Conservation (phyloP, 2,888 invertebrate genomes). For the Spisula subtruncata region DNA sequence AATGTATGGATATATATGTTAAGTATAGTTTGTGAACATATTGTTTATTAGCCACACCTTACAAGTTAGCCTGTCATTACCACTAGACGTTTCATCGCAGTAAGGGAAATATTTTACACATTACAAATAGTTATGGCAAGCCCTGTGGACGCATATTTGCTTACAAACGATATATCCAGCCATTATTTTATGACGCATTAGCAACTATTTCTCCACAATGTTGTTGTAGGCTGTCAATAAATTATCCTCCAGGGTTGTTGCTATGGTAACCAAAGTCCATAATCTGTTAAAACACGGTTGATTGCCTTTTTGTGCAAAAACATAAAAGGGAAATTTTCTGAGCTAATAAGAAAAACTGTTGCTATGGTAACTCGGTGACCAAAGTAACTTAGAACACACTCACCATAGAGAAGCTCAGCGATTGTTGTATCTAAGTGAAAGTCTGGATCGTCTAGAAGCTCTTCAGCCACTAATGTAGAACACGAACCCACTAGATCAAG, state of each 20-base stretch:
- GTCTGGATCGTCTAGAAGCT: slow-evolving; percentile 88
- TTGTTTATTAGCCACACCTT: too few relatives aligned
- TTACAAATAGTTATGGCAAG: too few relatives aligned
- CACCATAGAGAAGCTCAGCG: slow-evolving; percentile 89
- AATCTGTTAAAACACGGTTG: not conserved
- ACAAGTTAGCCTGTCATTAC: too few relatives aligned
- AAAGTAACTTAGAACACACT: slow-evolving; percentile 33
- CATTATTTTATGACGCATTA: not conserved
- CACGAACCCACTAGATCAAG: slow-evolving; percentile 94
- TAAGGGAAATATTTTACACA: too few relatives aligned
- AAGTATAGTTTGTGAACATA: too few relatives aligned
- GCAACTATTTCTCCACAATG: not conserved
- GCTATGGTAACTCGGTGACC: too few relatives aligned
- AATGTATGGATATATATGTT: too few relatives aligned
- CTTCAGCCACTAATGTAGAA: slow-evolving; percentile 91
- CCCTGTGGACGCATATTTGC: too few relatives aligned
- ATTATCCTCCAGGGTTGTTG: not conserved
- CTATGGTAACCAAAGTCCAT: slow-evolving; percentile 18
- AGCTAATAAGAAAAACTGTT: too few relatives aligned
- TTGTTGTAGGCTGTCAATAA: not conserved
- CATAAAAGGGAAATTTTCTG: not conserved
- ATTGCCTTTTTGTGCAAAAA: not conserved
- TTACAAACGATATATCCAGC: not conserved
- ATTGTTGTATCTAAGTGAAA: slow-evolving; percentile 86
- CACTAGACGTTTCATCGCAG: too few relatives aligned